Evolutionary conservation across 1,140 invertebrate species (phyloP).

Genomic region (Zophobas atratus): DNA sequence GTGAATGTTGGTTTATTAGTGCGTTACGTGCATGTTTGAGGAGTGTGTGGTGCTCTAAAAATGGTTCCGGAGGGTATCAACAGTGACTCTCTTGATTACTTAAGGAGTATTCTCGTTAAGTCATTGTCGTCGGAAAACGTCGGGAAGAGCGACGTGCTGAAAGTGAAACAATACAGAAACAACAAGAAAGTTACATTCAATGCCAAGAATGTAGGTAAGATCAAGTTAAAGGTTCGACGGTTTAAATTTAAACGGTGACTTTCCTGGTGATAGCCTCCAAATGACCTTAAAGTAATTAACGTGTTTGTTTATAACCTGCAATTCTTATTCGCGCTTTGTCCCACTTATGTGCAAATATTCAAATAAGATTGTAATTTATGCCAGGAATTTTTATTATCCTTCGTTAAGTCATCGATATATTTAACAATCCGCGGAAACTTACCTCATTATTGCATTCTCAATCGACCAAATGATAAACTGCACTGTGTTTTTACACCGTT

Average conservation of each 20-base stretch:
- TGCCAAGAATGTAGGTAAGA: slow-evolving; percentile 52
- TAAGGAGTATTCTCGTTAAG: slow-evolving; percentile 74
- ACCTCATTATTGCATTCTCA: slow-evolving; percentile 14
- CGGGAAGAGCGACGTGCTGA: slow-evolving; percentile 63
- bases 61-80: slow-evolving; percentile 64
- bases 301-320: slow-evolving; percentile 40
- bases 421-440: slow-evolving; percentile 35
- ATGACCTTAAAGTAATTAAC: slow-evolving; percentile 34
- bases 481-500: slow-evolving; percentile 16
- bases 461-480: slow-evolving; percentile 21
- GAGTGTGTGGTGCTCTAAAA: slow-evolving; percentile 30
- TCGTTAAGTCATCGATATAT: slow-evolving; percentile 38
- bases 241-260: neutral
- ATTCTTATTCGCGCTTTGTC: slow-evolving; percentile 36
- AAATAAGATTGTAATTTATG: slow-evolving; percentile 49
- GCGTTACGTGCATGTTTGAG: slow-evolving; percentile 7
- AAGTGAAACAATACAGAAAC: slow-evolving; percentile 53
- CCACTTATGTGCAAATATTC: slow-evolving; percentile 34
- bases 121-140: slow-evolving; percentile 75
- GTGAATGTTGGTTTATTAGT: slow-evolving; percentile 46
- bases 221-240: slow-evolving; percentile 25
- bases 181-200: slow-evolving; percentile 31
- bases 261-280: slow-evolving; percentile 40
- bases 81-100: slow-evolving; percentile 71
- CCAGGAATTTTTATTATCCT: slow-evolving; percentile 41